These are phyloP conservation scores for Podiceps cristatus DNA, from an alignment of 2,113 vertebrate species.

Conservation along the genomic window DNA sequence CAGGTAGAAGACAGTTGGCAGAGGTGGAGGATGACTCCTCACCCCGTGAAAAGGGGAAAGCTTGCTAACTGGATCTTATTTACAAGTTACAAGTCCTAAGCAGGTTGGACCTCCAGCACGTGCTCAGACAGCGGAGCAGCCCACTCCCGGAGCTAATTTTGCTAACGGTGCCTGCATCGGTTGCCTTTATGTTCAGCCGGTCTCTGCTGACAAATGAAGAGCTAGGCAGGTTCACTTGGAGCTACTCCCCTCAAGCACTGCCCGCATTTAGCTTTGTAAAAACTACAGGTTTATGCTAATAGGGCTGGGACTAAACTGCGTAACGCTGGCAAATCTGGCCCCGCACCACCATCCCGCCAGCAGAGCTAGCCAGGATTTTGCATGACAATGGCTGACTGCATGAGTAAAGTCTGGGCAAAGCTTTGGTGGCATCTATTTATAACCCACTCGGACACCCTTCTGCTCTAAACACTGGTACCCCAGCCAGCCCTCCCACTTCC, in stretches of 20 bases:
- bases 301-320: not conserved
- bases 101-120: not conserved
- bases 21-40: not conserved
- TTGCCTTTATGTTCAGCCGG: not conserved
- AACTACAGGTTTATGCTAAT: not conserved
- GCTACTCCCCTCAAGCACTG: not conserved
- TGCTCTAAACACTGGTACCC: not conserved
- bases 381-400: not conserved
- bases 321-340: not conserved
- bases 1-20: not conserved
- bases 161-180: not conserved
- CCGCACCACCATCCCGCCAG: not conserved
- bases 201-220: not conserved
- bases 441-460: not conserved
- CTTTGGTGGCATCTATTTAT: not conserved
- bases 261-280: not conserved
- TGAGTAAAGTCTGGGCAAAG: constrained; percentile 1
- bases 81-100: not conserved
- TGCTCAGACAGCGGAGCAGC: not conserved
- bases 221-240: not conserved
- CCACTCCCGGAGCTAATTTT: not conserved
- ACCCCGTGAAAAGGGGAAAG: not conserved
- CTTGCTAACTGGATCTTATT: not conserved
- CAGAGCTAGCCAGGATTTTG: not conserved
- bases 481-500: not conserved